Evolutionary conservation across 1,140 invertebrate genomes (phyloP), one percentile per base, ranked within the genome.

Genomic region (Orchestia grillus): DNA sequence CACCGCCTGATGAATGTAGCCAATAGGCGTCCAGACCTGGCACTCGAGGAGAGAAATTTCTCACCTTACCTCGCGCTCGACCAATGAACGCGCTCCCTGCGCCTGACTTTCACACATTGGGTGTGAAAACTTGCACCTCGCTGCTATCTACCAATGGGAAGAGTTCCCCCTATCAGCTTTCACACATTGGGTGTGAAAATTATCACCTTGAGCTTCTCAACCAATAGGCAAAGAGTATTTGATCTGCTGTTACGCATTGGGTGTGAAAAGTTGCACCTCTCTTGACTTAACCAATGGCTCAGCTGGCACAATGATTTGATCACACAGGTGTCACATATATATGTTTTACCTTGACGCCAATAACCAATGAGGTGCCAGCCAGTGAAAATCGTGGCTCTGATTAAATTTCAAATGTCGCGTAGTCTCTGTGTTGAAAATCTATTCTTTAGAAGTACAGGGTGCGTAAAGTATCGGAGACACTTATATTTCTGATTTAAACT

Each of bases 1-100:
- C 92, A 94, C 92, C 92, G 92, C 92, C 92, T 94, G 92, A 47
- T 45, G 92, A 40, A 45, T 45, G 43, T 42, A 47, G 44, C 92
- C 92, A 94, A 94, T 94, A 36, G 40, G 92, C 92, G 92, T 45
- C 44, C 43, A 40, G 43, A 6, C 19, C 92, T 94, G 92, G 92
- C 92, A 94, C 92, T 94, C 92, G 43, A 94, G 92, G 92, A 94
- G 92, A 94, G 92, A 94, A 94, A 94, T 94, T 94, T 94, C 92
- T 94, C 92, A 94, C 92, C 92, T 94, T 44, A 40, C 1, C 44
- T 94, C 92, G 92, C 43, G 8, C 92, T 45, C 92, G 8, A 40
- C 92, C 92, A 94, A 94, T 47, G 41, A 94, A 47, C 36, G 43
- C 4, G 92, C 19, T 40, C 43, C 44, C 44, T 19, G 92, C 92